A percentile compares a stretch with the other conserved stretches of the same genome.
Conservation (phyloP, 2,888 invertebrate genomes). For the Erebia epiphron region DNA sequence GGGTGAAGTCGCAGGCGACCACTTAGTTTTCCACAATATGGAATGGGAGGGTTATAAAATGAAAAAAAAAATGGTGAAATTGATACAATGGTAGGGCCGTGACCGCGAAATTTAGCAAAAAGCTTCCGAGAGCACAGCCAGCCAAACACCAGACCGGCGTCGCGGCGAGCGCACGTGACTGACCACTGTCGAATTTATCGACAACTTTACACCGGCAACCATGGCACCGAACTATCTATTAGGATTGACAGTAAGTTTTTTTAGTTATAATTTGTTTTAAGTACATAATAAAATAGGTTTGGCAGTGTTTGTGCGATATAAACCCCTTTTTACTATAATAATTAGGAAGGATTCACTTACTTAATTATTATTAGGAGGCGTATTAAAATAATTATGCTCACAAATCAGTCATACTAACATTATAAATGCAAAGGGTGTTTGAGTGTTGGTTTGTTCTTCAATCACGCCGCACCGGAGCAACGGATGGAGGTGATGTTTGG, state of each 20-base stretch:
- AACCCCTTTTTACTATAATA: no score
- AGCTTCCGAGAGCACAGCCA: conserved; percentile 30
- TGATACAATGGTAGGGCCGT: conserved; percentile 22
- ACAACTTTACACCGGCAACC: background rate
- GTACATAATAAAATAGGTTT: no score
- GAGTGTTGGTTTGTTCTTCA: no score
- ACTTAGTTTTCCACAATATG: background rate
- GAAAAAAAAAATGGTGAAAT: background rate
- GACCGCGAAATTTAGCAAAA: conserved; percentile 38
- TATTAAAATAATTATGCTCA: no score
- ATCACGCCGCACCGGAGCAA: no score
- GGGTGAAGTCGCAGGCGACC: background rate
- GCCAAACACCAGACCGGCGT: conserved; percentile 26
- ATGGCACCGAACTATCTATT: conserved; percentile 35
- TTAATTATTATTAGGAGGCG: no score
- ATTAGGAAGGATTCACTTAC: no score
- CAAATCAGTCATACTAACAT: no score
- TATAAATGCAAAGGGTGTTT: no score
- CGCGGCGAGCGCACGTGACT: conserved; percentile 27
- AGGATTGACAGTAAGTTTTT: conserved; percentile 32
- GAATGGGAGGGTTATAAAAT: background rate
- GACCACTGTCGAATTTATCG: no score
- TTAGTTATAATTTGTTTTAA: background rate
- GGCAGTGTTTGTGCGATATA: no score
- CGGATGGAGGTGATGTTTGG: no score